Conservation (phyloP, 2,797 vertebrate species). For the Sarcoramphus papa region DNA sequence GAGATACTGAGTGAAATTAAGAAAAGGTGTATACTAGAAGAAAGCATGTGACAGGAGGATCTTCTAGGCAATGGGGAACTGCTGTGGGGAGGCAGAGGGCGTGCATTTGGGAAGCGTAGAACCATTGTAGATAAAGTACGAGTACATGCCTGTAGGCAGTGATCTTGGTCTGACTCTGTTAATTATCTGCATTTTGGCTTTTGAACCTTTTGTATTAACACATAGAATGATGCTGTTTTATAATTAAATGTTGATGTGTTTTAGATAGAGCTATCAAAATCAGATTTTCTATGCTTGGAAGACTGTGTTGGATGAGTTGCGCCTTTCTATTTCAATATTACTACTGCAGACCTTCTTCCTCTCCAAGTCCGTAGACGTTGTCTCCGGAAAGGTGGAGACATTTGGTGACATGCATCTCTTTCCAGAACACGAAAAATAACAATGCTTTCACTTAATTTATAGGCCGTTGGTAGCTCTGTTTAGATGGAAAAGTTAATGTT, state of each 20-base stretch:
- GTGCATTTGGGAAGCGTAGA: not conserved
- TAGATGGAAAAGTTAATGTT: not conserved
- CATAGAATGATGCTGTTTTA: not conserved
- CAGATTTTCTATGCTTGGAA: not conserved
- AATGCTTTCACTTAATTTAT: not conserved
- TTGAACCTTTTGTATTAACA: not conserved
- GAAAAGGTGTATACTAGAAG: not conserved
- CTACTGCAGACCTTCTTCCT: not conserved
- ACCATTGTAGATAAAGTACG: not conserved
- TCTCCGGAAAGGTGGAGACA: not conserved
- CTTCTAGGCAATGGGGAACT: not conserved
- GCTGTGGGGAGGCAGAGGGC: not conserved
- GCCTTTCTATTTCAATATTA: not conserved
- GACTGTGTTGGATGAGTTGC: not conserved
- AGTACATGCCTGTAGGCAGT: not conserved
- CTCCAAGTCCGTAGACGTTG: fast-evolving
- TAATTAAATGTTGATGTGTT: not conserved
- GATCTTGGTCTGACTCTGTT: not conserved
- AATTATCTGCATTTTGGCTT: not conserved
- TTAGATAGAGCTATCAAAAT: not conserved
- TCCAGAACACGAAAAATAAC: not conserved
- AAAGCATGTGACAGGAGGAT: not conserved
- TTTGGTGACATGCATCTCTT: not conserved
- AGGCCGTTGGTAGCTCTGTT: not conserved
- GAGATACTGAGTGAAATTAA: not conserved